Evolutionary conservation across 2,797 vertebrate species (phyloP).

Genomic region (Cryptoprocta ferox): DNA sequence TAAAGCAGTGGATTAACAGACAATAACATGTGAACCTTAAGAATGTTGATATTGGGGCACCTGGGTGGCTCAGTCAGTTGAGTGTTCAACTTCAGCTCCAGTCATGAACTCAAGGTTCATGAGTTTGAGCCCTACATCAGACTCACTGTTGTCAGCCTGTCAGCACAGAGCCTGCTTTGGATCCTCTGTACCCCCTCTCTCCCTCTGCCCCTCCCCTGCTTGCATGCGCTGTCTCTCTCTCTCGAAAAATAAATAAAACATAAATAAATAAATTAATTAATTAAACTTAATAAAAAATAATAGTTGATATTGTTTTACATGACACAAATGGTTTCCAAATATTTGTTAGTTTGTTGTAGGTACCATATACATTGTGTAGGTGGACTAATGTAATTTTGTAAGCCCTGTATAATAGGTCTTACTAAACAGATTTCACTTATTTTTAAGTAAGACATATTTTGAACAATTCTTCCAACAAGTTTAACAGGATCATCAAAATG

Average conservation of each 20-base stretch:
- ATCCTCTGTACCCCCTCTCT: too few relatives aligned
- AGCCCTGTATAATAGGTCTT: background rate
- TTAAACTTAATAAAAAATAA: too few relatives aligned
- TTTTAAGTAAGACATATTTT: constrained; percentile 43
- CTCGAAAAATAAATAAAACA: too few relatives aligned
- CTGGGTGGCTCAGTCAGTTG: too few relatives aligned
- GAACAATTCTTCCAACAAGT: constrained; percentile 7
- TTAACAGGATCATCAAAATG: background rate
- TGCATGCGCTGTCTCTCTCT: too few relatives aligned
- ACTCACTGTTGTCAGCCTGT: too few relatives aligned
- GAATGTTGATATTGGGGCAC: background rate
- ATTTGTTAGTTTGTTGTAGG: background rate
- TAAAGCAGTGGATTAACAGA: background rate
- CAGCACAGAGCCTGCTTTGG: too few relatives aligned
- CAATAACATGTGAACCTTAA: background rate
- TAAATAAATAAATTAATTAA: too few relatives aligned
- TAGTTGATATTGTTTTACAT: background rate
- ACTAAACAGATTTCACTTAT: background rate
- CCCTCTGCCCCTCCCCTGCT: too few relatives aligned
- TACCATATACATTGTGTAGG: background rate
- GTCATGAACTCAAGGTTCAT: too few relatives aligned
- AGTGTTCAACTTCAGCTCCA: too few relatives aligned
- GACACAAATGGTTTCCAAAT: constrained; percentile 13
- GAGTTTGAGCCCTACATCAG: too few relatives aligned
- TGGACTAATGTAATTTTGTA: background rate